A percentile compares a stretch with the other conserved stretches of the same genome.
These are phyloP conservation scores for Leucoraja ocellata DNA, from an alignment of 2,797 vertebrate genomes.

Conservation along the genomic window DNA sequence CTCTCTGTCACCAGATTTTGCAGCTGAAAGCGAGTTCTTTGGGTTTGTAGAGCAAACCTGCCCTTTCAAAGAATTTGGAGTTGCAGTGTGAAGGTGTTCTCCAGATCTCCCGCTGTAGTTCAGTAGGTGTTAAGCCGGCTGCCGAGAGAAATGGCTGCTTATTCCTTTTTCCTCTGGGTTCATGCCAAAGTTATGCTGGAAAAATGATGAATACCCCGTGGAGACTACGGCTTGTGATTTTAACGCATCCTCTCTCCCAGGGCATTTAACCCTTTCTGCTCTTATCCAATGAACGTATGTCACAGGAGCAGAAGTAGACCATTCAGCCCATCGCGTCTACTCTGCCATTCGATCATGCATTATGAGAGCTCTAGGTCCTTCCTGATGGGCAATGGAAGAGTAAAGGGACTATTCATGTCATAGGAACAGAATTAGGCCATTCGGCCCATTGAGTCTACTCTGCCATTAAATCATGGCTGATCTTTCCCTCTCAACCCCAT, in stretches of 20 bases:
- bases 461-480: no score
- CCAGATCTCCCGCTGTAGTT: not conserved
- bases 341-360: no score
- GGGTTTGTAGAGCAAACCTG: not conserved
- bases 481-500: no score
- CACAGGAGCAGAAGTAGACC: no score
- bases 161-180: not conserved
- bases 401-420: no score
- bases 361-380: no score
- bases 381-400: no score
- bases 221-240: not conserved
- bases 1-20: not conserved
- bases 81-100: not conserved
- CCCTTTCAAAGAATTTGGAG: no score
- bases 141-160: not conserved
- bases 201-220: not conserved
- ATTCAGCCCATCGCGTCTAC: no score
- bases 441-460: no score
- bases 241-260: not conserved
- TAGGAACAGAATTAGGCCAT: no score
- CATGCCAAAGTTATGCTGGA: not conserved
- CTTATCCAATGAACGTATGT: no score
- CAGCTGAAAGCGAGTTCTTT: not conserved
- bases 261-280: not conserved
- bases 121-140: not conserved